Evolutionary conservation across 2,113 vertebrate species (phyloP).

Genomic region (Oncorhynchus tshawytscha): DNA sequence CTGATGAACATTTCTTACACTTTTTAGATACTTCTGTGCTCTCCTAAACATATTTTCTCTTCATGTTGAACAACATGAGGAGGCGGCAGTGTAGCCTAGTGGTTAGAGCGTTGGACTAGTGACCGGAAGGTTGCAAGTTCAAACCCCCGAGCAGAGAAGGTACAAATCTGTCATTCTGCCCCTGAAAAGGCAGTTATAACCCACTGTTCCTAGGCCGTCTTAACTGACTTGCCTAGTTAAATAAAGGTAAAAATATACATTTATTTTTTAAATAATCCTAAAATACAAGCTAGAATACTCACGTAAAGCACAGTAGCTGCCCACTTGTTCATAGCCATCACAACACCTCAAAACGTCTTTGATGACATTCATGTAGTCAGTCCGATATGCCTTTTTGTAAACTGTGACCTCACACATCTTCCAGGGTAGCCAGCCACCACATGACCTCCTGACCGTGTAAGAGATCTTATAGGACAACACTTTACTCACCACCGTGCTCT

Average conservation of each 20-base stretch:
- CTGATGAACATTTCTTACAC: not conserved
- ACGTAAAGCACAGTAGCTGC: constrained; percentile 82
- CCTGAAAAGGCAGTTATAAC: too few relatives aligned
- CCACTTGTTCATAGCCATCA: constrained; percentile 80
- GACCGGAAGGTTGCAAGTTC: too few relatives aligned
- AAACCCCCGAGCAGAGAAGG: too few relatives aligned
- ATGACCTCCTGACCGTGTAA: constrained; percentile 60
- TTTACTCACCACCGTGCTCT: constrained; percentile 62
- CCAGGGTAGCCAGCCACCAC: constrained; percentile 83
- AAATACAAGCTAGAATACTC: constrained; percentile 55
- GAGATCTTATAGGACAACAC: constrained; percentile 66
- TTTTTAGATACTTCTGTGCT: not conserved
- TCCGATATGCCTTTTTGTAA: constrained; percentile 65
- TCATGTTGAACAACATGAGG: not conserved
- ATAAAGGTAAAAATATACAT: too few relatives aligned
- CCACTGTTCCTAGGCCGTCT: too few relatives aligned
- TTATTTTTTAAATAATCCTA: too few relatives aligned
- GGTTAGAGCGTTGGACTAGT: too few relatives aligned
- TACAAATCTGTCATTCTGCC: too few relatives aligned
- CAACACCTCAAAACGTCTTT: constrained; percentile 79
- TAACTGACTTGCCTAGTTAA: too few relatives aligned
- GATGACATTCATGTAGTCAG: constrained; percentile 50
- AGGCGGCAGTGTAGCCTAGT: too few relatives aligned
- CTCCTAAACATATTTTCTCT: not conserved
- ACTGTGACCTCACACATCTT: constrained; percentile 72